These are phyloP conservation scores for Sula dactylatra DNA, from an alignment of 2,113 vertebrate genomes.

Conservation along the genomic window DNA sequence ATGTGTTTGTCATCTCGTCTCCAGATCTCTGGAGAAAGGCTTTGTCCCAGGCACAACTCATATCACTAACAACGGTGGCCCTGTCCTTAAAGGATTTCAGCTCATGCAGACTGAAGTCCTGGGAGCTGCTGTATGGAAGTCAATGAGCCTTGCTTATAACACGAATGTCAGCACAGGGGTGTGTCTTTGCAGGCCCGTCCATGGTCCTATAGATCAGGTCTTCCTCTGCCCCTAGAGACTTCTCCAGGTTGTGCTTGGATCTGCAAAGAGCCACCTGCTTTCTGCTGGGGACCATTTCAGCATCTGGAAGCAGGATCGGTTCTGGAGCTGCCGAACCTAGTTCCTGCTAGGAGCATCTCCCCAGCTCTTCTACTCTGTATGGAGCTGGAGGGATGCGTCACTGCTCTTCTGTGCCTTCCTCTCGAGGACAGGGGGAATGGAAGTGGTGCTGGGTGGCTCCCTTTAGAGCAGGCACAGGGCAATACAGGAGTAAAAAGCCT, in stretches of 20 bases:
- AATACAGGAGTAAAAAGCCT: neutral
- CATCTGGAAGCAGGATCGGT: neutral
- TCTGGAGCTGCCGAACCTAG: neutral
- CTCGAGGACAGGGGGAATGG: neutral
- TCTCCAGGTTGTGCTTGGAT: neutral
- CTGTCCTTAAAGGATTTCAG: neutral
- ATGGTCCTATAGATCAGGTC: neutral
- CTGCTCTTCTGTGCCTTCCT: neutral
- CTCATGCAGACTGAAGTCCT: neutral
- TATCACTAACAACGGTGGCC: accelerated
- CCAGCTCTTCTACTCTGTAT: neutral
- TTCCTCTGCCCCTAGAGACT: neutral
- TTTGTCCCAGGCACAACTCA: neutral
- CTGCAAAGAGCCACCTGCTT: neutral
- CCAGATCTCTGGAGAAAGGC: neutral
- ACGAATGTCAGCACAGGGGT: neutral
- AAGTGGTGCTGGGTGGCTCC: neutral
- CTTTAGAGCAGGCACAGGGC: neutral
- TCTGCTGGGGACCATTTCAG: neutral
- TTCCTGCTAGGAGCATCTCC: neutral
- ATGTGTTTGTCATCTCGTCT: neutral
- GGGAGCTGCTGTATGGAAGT: neutral
- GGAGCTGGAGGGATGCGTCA: neutral
- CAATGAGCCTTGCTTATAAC: neutral
- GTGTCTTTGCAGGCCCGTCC: neutral